phyloP scores from a whole-genome alignment of 2,888 invertebrate genomes.

The Troides helena region DNA sequence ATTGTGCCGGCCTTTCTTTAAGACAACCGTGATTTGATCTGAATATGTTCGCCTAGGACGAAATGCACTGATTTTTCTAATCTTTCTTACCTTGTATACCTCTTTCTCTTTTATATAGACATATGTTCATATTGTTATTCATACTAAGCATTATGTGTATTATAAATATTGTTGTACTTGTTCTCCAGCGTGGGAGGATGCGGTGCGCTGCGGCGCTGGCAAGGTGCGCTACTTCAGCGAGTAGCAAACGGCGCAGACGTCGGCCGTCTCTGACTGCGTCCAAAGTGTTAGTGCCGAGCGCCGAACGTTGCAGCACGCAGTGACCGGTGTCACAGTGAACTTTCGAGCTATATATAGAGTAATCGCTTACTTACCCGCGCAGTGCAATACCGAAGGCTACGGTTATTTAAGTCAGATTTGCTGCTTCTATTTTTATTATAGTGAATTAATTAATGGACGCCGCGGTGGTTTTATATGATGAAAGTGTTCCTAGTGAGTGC shows the following conservation, averaged over 20 bases:
- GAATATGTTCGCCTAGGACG: no score
- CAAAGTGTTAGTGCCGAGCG: slow-evolving; percentile 20
- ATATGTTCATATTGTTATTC: no score
- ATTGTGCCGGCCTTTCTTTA: no score
- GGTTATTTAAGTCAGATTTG: neutral
- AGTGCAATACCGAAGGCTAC: neutral
- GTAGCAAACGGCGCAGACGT: slow-evolving; percentile 34
- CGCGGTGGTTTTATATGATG: slow-evolving; percentile 1
- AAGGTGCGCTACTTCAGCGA: slow-evolving; percentile 75
- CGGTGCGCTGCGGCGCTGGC: slow-evolving; percentile 75
- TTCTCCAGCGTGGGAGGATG: slow-evolving; percentile 87
- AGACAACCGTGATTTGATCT: no score
- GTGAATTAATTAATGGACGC: slow-evolving; percentile 15
- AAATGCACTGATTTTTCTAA: no score
- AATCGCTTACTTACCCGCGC: slow-evolving; percentile 19
- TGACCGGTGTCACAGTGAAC: neutral
- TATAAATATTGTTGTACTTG: neutral
- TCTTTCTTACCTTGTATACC: no score
- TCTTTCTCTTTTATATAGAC: no score
- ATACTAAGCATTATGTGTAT: neutral
- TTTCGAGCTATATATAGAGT: neutral
- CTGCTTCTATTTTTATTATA: slow-evolving; percentile 25
- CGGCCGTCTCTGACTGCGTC: neutral
- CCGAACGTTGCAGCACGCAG: neutral
- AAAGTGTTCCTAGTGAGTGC: slow-evolving; percentile 23